Evolutionary conservation across 2,113 vertebrate genomes (phyloP), one percentile per base, ranked within the genome.

Genomic region (Pomatostomus ruficeps): DNA sequence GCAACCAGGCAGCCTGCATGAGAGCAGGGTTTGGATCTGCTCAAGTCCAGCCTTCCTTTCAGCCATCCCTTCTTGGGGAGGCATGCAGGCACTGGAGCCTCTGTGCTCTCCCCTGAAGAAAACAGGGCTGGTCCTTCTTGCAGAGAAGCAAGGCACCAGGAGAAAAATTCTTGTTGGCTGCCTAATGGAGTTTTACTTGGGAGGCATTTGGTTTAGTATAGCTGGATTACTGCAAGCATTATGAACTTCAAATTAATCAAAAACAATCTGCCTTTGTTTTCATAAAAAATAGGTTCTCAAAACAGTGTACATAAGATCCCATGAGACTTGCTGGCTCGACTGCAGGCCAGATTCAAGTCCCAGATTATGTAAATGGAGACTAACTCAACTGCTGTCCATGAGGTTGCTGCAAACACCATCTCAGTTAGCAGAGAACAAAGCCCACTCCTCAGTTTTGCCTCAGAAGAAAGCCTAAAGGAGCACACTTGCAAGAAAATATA

Each of bases 211-310:
- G 1, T 33, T 88, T 75, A 19, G 12, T 15, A 28, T 46, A 74
- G 38, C 16, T 89, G 35, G 17, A 43, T 82, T 78, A 43, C 54
- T 52, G n/a, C 12, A 79, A 72, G 68, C 25, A 25, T 31, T 29
- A 46, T 12, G 28, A 70, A 59, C 46, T 66, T 66, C 38, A 71
- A 35, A 73, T 65, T 85, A 77, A 51, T 33, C 65, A 38, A 86
- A 43, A n/a, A n/a, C n/a, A n/a, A n/a, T n/a, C 33, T 49, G 70
- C 65, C 73, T 62, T 81, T 87, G 80, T 91, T 93, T 84, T 87
- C 43, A 81, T 74, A 62, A 84, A 65, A 86, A 87, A 42, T 4
- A 54, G 8, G 9, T 61, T 80, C 73, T 70, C 10, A 52, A 80
- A 95, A 35, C 54, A 71, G 21, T n/a, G 62, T 75, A 52, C n/a